Conservation (phyloP, 2,797 vertebrate species). For the Eulemur albifrons region DNA sequence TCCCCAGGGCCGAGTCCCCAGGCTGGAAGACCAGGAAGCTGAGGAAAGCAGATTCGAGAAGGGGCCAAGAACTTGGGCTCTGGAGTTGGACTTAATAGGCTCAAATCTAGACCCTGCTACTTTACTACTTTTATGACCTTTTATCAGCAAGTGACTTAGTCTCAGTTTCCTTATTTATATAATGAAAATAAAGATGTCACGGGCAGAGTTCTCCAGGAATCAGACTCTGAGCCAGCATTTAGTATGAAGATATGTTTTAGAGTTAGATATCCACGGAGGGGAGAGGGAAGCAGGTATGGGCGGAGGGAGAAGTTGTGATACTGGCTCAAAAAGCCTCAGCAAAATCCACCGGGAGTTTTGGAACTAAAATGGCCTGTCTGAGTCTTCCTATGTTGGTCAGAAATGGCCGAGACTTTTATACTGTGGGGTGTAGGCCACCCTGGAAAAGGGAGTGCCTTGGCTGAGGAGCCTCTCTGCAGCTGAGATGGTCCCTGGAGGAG, state of each 20-base stretch:
- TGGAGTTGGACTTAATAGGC: neutral
- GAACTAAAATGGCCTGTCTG: neutral
- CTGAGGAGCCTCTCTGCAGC: neutral
- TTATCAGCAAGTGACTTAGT: neutral
- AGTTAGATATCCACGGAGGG: neutral
- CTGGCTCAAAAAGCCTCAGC: neutral
- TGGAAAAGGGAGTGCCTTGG: neutral
- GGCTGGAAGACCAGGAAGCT: neutral
- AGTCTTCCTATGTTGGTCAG: neutral
- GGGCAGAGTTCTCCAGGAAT: neutral
- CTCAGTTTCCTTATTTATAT: neutral
- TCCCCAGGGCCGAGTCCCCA: neutral
- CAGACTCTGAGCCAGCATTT: neutral
- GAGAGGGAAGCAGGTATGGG: neutral
- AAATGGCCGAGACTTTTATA: neutral
- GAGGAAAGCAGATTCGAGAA: constrained; percentile 25
- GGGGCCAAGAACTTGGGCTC: neutral
- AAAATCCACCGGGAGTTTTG: neutral
- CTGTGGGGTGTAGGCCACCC: rapidly evolving
- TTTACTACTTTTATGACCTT: neutral
- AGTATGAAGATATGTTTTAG: neutral
- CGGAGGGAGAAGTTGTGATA: neutral
- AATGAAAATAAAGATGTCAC: neutral
- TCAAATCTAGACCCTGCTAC: neutral
- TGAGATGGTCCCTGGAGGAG: neutral